These are phyloP conservation scores for Rallus limicola DNA, from an alignment of 2,113 vertebrate species.

Conservation along the genomic window DNA sequence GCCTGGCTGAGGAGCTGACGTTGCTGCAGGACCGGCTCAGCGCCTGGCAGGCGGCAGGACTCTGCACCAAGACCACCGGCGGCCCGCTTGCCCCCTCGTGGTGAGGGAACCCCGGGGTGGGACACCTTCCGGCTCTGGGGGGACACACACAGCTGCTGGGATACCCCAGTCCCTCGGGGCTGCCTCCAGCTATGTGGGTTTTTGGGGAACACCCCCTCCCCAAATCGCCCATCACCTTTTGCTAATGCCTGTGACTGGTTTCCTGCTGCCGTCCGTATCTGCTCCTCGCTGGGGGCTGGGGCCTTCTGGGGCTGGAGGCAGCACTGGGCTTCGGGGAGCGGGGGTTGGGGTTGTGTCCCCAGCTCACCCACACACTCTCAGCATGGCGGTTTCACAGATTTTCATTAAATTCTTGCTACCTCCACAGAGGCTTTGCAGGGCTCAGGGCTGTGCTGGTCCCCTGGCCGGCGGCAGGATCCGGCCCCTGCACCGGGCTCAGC, in stretches of 20 bases:
- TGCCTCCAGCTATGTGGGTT: too few relatives aligned
- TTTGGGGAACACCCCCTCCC: neutral
- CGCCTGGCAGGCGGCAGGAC: neutral
- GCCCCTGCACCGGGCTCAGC: too few relatives aligned
- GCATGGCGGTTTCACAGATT: neutral
- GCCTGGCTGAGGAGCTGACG: conserved; percentile 66
- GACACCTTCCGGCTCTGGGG: neutral
- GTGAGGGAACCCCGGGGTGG: neutral
- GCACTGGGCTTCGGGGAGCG: neutral
- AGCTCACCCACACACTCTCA: fast-evolving
- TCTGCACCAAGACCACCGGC: neutral
- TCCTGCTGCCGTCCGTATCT: neutral
- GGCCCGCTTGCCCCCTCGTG: neutral
- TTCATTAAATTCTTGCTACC: neutral
- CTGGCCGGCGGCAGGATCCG: neutral
- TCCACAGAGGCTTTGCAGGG: neutral
- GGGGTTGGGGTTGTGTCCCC: neutral
- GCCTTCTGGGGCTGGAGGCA: neutral
- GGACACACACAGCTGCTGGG: neutral
- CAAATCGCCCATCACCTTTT: neutral
- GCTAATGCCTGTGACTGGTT: neutral
- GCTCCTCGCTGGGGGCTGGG: too few relatives aligned
- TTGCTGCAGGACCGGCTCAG: conserved; percentile 68
- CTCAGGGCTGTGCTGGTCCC: neutral
- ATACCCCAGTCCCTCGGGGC: neutral